Base-by-base conservation (phyloP, 37 sponge, comb jelly and placozoan genomes). In the Lycopodina hypogea region DNA sequence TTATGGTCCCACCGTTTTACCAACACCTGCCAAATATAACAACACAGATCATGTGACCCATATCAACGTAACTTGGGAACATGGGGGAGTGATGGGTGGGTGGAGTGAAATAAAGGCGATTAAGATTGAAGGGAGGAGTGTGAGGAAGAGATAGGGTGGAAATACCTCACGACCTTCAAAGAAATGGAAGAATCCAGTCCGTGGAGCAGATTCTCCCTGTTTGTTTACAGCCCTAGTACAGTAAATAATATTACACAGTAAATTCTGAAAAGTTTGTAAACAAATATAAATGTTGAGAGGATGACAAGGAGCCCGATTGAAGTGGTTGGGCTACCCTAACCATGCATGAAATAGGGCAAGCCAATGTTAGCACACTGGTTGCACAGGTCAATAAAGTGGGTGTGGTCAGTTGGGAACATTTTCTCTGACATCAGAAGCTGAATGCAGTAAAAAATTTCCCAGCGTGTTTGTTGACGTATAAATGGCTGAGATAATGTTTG, bases 161-260 rank as follows among this genome's bases (percentile, higher is more conserved):
- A 50, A 2, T 17, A 95, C 92, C 85, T 98, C 96, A 42, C 78
- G 78, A 34, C 58, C 42, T 29, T 83, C 68, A 57, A 98, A 95
- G 62, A 86, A 85, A 68, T 95, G 92, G 66, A 95, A 95, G 71
- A 98, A 95, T 48, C 99, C 94, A 28, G 90, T 92, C 56, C 95
- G 79, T 33, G 98, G 95, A 74, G 88, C 95, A 21, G 95, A 58
- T 55, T 92, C 71, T 24, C 93, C 95, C 37, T 94, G 76, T 37
- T 59, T 91, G 59, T 80, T 84, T 6, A 97, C 92, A 56, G 95
- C 90, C 84, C 93, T 93, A 39, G n/a, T n/a, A n/a, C n/a, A n/a
- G n/a, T n/a, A 9, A 17, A 56, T 9, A 60, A 67, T 3, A 78
- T 0, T 8, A 74, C n/a, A n/a, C 11, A 12, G 9, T 62, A 62